Base-by-base conservation (phyloP, 1,140 invertebrate genomes). In the Sitodiplosis mosellana region DNA sequence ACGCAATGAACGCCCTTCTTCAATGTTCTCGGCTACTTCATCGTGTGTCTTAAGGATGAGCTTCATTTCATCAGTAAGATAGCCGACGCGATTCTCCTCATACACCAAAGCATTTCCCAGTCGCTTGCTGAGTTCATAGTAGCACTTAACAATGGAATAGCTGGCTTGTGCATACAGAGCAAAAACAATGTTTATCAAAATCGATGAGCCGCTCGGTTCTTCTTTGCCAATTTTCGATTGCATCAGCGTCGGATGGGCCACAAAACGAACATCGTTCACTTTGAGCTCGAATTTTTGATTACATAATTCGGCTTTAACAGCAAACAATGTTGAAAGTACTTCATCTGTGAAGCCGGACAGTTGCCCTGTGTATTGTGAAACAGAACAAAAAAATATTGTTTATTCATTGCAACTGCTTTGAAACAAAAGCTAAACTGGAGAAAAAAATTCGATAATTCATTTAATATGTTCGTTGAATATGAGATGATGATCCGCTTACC, bases 251-350 rank as follows among this genome's bases (percentile, higher is more conserved):
- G 92, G 92, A 69, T 92, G 90, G 7, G 90, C 89, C 19, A 95
- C 85, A 70, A 95, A 95, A 37, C 88, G 70, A 0, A 95, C 85
- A 75, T 94, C 87, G 67, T 95, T 93, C 0, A 95, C 80, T 73
- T 95, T 94, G 0, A 95, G 65, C 64, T 95, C 90, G 69, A 93
- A 91, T 63, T 92, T 92, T 42, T 77, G 71, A 55, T 88, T 87
- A 60, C 87, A 91, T 8, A 94, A 63, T 56, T 89, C 83, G 36
- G 78, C 76, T 60, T 92, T 92, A 0, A 93, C 87, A 22, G 90
- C 88, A 69, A 95, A 87, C 40, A 96, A 60, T 19, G 86, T 91
- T 41, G 88, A 89, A 21, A 96, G 63, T 45, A 89, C 84, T 66
- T 87, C 82, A 65, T 89, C 84, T 1, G 81, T 76, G 53, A 87